Evolutionary conservation across 2,888 invertebrate genomes (phyloP), one percentile per base, ranked within the genome.

Genomic region (Tachystola acroxantha): DNA sequence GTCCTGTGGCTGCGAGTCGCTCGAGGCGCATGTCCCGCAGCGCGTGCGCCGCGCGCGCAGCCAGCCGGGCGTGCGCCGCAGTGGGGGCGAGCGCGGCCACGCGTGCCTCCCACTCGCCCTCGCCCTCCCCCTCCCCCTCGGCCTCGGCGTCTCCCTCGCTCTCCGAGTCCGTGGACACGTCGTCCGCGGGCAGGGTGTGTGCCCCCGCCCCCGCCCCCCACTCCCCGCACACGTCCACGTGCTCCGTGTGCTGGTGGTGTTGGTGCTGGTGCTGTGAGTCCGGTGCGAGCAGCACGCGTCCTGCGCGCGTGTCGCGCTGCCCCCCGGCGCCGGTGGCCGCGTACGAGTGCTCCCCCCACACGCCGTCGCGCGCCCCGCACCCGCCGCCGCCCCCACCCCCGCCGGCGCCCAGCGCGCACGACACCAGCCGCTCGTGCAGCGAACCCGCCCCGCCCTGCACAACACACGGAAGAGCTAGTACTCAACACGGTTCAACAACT

Each of bases 271-370:
- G 36, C 37, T 45, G 36, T 36, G 50, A 31, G 48, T 43, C 28
- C 42, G 44, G 56, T 55, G 51, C 54, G 46, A 64, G 52, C 61
- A 66, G 43, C 56, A 57, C 49, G 51, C 64, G 55, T 56, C 57
- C 48, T 50, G 61, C 55, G 51, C 48, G 32, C 41, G 39, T n/a
- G 52, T 46, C 27, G 51, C 44, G 32, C 51, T 56, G 10, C 62
- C 46, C 58, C 42, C 31, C 43, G 32, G 56, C 48, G 47, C 34
- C 49, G 32, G 29, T 10, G 52, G 77, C 67, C 39, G 80, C 80
- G 53, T 81, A 81, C 52, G 80, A 79, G 57, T 81, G 81, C 64
- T 81, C 80, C 49, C 66, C 64, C 76, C 77, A 77, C 45, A 81
- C 78, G 40, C 69, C 73, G 44, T 51, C n/a, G 7, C 32, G 32